phyloP scores from a whole-genome alignment of 1,140 invertebrate genomes.

The Papilio glaucus region DNA sequence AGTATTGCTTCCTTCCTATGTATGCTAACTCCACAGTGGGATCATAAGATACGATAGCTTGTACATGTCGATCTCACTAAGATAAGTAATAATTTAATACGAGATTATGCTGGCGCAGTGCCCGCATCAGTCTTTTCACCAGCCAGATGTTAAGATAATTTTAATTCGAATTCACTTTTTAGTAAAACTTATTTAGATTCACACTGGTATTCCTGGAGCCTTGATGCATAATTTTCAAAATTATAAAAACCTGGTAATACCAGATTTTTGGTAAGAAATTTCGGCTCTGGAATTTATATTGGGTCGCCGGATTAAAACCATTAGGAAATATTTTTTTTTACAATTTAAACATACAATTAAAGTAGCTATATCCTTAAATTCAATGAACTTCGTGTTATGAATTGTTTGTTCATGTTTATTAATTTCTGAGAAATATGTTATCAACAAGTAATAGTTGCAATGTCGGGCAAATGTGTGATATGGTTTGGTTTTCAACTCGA shows the following conservation, averaged over 20 bases:
- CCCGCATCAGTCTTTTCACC: neutral
- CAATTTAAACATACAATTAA: too few relatives aligned
- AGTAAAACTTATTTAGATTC: neutral
- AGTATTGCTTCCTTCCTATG: too few relatives aligned
- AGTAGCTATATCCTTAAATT: too few relatives aligned
- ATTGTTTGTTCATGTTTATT: conserved; percentile 3
- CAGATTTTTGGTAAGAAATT: neutral
- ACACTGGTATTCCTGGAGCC: too few relatives aligned
- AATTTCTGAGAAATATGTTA: conserved; percentile 12
- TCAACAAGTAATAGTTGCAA: neutral
- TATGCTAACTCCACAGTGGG: neutral
- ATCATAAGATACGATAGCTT: neutral
- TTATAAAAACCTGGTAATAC: neutral
- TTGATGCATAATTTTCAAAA: too few relatives aligned
- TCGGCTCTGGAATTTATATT: neutral
- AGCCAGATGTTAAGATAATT: conserved; percentile 7
- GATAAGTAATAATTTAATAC: conserved; percentile 6
- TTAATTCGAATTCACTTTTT: neutral
- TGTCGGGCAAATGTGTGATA: neutral
- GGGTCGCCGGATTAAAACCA: neutral
- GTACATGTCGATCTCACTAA: neutral
- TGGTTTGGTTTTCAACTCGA: neutral
- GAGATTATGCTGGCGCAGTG: neutral
- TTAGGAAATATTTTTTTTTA: too few relatives aligned
- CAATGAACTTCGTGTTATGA: neutral